These are phyloP conservation scores for Clarias platycephalus DNA, from an alignment of 2,797 vertebrate species.

Conservation along the genomic window DNA sequence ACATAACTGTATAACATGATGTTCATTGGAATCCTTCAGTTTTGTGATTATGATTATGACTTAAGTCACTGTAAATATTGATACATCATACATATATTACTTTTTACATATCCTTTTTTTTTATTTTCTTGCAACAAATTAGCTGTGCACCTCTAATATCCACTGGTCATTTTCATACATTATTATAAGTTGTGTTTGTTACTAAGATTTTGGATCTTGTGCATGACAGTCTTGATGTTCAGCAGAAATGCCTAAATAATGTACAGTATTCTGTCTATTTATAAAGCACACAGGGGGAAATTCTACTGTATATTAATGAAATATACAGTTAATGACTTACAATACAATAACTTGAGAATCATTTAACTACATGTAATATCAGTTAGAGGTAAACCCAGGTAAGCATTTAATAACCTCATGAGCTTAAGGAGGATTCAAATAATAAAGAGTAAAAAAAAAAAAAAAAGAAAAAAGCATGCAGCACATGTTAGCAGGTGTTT, in stretches of 20 bases:
- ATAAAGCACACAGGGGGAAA: not conserved
- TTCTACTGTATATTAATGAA: not conserved
- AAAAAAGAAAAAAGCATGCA: not conserved
- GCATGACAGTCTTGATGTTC: not conserved
- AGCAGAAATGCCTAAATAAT: not conserved
- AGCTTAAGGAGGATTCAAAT: not conserved
- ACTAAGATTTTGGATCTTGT: no score
- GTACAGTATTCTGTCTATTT: not conserved
- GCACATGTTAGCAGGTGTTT: not conserved
- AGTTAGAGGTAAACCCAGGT: not conserved
- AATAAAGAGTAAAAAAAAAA: not conserved
- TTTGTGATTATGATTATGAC: not conserved
- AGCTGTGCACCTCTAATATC: not conserved
- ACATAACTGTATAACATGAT: not conserved
- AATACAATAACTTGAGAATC: not conserved
- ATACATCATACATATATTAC: no score
- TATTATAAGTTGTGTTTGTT: no score
- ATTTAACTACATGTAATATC: not conserved
- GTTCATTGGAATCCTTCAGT: not conserved
- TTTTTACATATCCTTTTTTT: no score
- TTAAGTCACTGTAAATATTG: no score
- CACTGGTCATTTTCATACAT: no score
- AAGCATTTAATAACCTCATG: not conserved
- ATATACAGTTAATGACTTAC: no score
- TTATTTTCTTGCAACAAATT: not conserved